A percentile compares a stretch with the other conserved stretches of the same genome.
phyloP scores from a whole-genome alignment of 64 coral and sea anemone genomes.

The Stichodactyla mertensii region DNA sequence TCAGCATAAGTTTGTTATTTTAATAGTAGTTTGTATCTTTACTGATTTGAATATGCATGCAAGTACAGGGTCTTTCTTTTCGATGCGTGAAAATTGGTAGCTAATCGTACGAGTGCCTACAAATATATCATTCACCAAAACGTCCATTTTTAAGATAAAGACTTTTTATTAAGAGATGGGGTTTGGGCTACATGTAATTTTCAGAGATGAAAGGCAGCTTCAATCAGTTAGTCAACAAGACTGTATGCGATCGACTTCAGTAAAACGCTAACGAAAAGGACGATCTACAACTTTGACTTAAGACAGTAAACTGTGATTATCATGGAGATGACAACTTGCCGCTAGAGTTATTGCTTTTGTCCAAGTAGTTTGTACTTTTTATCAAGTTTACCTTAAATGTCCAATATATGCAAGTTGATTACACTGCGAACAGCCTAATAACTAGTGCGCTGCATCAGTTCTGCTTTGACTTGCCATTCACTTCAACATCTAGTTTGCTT shows the following conservation, averaged over 20 bases:
- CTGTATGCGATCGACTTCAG: not conserved
- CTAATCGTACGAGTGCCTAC: too few relatives aligned
- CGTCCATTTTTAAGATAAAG: too few relatives aligned
- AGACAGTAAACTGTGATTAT: not conserved
- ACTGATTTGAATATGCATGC: too few relatives aligned
- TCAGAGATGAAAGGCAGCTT: too few relatives aligned
- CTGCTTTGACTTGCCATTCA: not conserved
- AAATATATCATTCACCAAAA: too few relatives aligned
- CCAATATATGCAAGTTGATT: not conserved
- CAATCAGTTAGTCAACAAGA: too few relatives aligned
- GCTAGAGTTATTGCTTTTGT: conserved; percentile 8
- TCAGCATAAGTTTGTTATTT: too few relatives aligned
- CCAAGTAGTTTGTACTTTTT: not conserved
- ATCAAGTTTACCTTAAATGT: not conserved
- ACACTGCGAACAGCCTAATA: not conserved
- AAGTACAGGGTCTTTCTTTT: too few relatives aligned
- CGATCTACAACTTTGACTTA: not conserved
- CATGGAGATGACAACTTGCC: not conserved
- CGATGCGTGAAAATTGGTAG: too few relatives aligned
- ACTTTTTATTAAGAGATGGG: too few relatives aligned
- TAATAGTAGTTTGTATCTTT: too few relatives aligned
- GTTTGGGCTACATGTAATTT: too few relatives aligned
- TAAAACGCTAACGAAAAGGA: not conserved
- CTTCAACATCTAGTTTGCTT: not conserved
- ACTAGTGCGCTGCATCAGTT: not conserved